A percentile compares a stretch with the other conserved stretches of the same genome.
Conservation (phyloP, 1,140 invertebrate genomes). For the Hestina assimilis region DNA sequence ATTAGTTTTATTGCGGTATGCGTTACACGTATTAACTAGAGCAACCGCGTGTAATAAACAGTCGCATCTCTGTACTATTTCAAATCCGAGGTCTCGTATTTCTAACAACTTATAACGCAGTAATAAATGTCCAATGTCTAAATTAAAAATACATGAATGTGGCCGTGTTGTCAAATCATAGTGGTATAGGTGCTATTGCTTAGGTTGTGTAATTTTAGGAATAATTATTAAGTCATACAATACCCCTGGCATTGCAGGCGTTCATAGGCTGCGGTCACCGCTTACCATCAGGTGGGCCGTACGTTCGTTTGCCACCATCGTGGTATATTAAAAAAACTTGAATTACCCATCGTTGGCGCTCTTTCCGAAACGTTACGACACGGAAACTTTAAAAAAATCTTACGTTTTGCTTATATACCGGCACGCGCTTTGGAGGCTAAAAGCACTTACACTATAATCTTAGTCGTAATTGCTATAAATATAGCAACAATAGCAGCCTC, state of each 20-base stretch:
- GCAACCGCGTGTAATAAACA: constrained; percentile 10
- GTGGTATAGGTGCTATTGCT: neutral
- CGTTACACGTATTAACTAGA: neutral
- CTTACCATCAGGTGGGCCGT: no score
- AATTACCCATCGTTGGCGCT: no score
- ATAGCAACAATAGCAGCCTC: constrained; percentile 28
- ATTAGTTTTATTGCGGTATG: neutral
- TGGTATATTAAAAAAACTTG: no score
- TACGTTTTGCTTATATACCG: neutral
- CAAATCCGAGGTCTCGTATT: constrained; percentile 8
- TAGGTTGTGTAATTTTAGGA: no score
- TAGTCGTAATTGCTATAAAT: constrained; percentile 40
- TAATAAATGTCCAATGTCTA: constrained; percentile 15
- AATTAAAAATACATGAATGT: neutral
- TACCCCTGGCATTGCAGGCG: no score
- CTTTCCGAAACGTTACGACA: no score
- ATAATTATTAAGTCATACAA: no score
- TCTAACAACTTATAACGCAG: constrained; percentile 6
- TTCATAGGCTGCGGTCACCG: no score
- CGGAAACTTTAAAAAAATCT: neutral
- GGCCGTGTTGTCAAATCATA: neutral
- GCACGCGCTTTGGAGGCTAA: constrained; percentile 22
- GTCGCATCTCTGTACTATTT: constrained; percentile 12
- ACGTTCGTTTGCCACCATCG: no score
- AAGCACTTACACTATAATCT: constrained; percentile 37